A percentile compares a stretch with the other conserved stretches of the same genome.
Evolutionary conservation across 2,113 vertebrate genomes (phyloP).

Genomic region (Prochilodus magdalenae): DNA sequence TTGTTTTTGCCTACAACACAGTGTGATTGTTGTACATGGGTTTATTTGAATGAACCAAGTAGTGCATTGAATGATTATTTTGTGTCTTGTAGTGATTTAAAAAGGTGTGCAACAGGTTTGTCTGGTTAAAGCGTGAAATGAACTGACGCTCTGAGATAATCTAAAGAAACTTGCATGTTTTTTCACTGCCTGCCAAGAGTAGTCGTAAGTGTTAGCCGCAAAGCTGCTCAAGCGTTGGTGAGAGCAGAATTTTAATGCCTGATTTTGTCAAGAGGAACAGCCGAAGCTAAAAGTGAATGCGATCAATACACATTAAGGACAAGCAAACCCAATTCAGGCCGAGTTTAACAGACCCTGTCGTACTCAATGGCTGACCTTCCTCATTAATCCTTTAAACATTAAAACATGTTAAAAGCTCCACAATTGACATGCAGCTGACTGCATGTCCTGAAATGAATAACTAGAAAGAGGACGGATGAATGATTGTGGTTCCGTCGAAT

Average conservation of each 20-base stretch:
- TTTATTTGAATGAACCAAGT: not conserved
- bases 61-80: not conserved
- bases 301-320: conserved; percentile 73
- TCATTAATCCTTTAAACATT: conserved; percentile 61
- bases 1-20: not conserved
- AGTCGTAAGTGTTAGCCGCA: conserved; percentile 54
- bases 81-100: not conserved
- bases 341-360: conserved; percentile 68
- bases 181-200: conserved; percentile 43
- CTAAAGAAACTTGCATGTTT: conserved; percentile 18
- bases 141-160: conserved; percentile 21
- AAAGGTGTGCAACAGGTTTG: not conserved
- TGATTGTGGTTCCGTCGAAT: not conserved
- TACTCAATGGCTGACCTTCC: conserved; percentile 62
- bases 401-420: conserved; percentile 71
- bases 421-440: conserved; percentile 8
- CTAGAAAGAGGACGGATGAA: not conserved
- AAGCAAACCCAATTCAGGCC: conserved; percentile 63
- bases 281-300: conserved; percentile 65
- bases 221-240: conserved; percentile 64
- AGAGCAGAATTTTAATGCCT: conserved; percentile 57
- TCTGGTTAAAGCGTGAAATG: conserved; percentile 11
- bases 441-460: conserved; percentile 30
- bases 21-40: not conserved
- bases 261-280: conserved; percentile 73